Base-by-base conservation (phyloP, 92 coral and sea anemone species). In the Montipora capitata region DNA sequence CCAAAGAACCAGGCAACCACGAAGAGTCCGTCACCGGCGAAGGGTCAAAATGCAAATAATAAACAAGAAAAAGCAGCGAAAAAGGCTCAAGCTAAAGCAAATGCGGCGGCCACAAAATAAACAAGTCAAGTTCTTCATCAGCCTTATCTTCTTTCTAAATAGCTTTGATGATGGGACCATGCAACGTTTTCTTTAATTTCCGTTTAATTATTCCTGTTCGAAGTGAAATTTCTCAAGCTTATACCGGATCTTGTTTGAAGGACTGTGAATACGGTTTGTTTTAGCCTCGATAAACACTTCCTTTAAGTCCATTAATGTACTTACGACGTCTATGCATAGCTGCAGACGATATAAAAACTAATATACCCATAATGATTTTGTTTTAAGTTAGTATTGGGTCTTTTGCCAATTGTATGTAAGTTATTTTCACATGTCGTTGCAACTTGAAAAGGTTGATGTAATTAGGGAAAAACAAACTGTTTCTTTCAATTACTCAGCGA, bases 51-150 rank as follows among this genome's bases (percentile, higher is more conserved):
- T 35, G 72, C 72, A 10, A 68, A n/a, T 4, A 80, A 43, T n/a
- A 83, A 83, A 15, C 87, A 61, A 57, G 87, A 83, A 7, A 83
- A 83, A 14, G 87, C 80, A 6, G 87, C 87, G 18, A 83, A 72
- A 79, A 83, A 83, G 18, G 87, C 87, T 61, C 87, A 72, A 83
- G 87, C 87, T 10, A 83, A 83, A 11, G 87, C 68, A 12, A 48
- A 78, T 2, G 79, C 87, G 15, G 56, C 86, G 15, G 69, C 78
- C 52, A 66, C 78, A 2, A 83, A 72, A 44, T 83, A 73, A 58
- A 3, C 48, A 20, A 7, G 10, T 42, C 42, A 17, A 12, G 17
- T 68, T n/a, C 5, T 38, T 40, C 3, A 54, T 63, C 10, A 63
- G 38, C 48, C 40, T 7, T 41, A 44, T 42, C 14, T n/a, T 2